Base-by-base conservation (phyloP, 2,888 invertebrate genomes). In the Baronia brevicornis region DNA sequence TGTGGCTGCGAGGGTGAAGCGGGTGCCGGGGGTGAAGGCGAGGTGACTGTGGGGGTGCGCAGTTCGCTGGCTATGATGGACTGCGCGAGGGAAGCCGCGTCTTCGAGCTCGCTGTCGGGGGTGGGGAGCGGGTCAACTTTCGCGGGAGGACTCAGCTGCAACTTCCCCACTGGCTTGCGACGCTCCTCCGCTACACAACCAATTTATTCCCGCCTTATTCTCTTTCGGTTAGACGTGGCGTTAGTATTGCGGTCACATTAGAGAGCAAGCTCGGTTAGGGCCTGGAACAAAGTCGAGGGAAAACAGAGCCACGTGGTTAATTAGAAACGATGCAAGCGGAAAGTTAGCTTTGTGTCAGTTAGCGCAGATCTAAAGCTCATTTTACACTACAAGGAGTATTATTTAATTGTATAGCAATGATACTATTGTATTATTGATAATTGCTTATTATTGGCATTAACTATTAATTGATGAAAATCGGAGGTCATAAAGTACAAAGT, bases 231-330 rank as follows among this genome's bases (percentile, higher is more conserved):
- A 84, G 68, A 65, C 75, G 64, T 67, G 74, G 71, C 79, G 82
- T 85, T 85, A 85, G 84, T 85, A 80, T 73, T 61, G 84, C 79
- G 72, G 65, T 85, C 85, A 85, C 85, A 85, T 82, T 79, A 85
- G 66, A 74, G 84, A 77, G 78, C 85, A 85, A 85, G 84, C 84
- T 78, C 84, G 84, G 84, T 84, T 84, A 85, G 80, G 75, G 84
- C 84, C 85, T 85, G 85, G 75, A 85, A 85, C 85, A 85, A 80
- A 82, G 73, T 84, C 66, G 75, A 78, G 77, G 78, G 82, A 82
- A 78, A 80, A 80, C 74, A 66, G 51, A 70, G 69, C 80, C 73
- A 72, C 79, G 55, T 60, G 65, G 84, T 84, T 85, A 80, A 71
- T 56, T 60, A 51, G 69, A 73, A 78, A 77, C 62, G 60, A 70